Evolutionary conservation across 2,888 invertebrate species (phyloP).

Genomic region (Fissipunctia ypsillon): DNA sequence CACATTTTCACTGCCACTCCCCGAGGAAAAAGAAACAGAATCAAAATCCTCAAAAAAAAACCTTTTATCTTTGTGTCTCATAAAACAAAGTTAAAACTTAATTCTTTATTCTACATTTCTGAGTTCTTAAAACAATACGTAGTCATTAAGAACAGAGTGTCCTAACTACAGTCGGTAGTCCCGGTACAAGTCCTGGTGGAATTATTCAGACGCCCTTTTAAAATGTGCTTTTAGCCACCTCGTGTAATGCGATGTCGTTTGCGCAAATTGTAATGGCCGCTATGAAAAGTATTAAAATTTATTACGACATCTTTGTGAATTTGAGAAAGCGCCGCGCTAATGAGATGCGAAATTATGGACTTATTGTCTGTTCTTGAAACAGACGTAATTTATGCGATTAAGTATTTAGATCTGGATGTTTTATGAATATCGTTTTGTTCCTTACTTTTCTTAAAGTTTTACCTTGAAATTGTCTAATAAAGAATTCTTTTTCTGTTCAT

Average conservation of each 20-base stretch:
- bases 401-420: conserved; percentile 37
- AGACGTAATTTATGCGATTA: conserved; percentile 51
- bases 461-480: neutral
- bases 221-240: conserved; percentile 81
- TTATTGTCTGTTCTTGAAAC: conserved; percentile 58
- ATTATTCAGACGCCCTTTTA: conserved; percentile 82
- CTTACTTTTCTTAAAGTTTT: conserved; percentile 1
- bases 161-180: conserved; percentile 65
- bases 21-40: conserved; percentile 2
- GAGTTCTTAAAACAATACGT: conserved; percentile 51
- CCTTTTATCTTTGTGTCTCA: conserved; percentile 2
- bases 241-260: conserved; percentile 77
- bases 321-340: conserved; percentile 63
- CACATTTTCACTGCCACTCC: conserved; percentile 14
- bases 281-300: conserved; percentile 80
- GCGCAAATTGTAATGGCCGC: conserved; percentile 80
- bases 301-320: conserved; percentile 74
- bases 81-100: conserved; percentile 42
- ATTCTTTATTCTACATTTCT: conserved; percentile 38
- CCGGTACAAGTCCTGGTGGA: conserved; percentile 63
- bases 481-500: neutral
- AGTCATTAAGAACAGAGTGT: conserved; percentile 58
- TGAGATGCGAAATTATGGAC: conserved; percentile 57
- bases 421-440: conserved; percentile 25
- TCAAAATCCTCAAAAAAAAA: conserved; percentile 18